phyloP scores from a whole-genome alignment of 2,888 invertebrate genomes.

The Acronicta leporina region DNA sequence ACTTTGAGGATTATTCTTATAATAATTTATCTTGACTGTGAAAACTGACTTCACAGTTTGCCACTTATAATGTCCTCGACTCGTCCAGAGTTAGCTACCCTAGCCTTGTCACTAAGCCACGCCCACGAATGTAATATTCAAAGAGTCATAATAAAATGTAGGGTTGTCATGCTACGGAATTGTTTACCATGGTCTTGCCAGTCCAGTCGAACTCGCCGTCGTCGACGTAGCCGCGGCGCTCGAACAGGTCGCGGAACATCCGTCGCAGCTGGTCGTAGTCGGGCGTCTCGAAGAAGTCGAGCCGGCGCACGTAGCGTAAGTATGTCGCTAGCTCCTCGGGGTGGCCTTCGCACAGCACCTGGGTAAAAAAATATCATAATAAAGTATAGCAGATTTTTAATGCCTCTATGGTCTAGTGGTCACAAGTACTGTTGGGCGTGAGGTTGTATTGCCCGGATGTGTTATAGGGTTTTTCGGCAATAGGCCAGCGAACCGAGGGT shows the following conservation, averaged over 20 bases:
- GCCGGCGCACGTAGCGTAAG: constrained; percentile 97
- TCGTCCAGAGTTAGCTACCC: constrained; percentile 20
- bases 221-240: constrained; percentile 95
- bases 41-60: not conserved
- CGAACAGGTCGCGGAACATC: constrained; percentile 97
- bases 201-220: constrained; percentile 99
- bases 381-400: too few species aligned
- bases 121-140: constrained; percentile 3
- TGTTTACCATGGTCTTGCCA: constrained; percentile 93
- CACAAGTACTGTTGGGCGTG: too few species aligned
- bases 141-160: constrained; percentile 11
- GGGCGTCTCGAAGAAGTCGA: constrained; percentile 99
- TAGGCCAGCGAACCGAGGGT: too few species aligned
- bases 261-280: constrained; percentile 99
- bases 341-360: constrained; percentile 95
- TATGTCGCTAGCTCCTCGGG: constrained; percentile 99
- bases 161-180: constrained; percentile 58
- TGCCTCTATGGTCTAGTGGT: too few species aligned
- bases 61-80: not conserved
- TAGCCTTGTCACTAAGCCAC: constrained; percentile 2
- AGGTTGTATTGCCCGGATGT: too few species aligned
- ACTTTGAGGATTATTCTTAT: not conserved
- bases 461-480: too few species aligned
- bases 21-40: constrained; percentile 13
- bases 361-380: constrained; percentile 24